phyloP scores from a whole-genome alignment of 2,797 vertebrate species.

The Macroramphosus scolopax region DNA sequence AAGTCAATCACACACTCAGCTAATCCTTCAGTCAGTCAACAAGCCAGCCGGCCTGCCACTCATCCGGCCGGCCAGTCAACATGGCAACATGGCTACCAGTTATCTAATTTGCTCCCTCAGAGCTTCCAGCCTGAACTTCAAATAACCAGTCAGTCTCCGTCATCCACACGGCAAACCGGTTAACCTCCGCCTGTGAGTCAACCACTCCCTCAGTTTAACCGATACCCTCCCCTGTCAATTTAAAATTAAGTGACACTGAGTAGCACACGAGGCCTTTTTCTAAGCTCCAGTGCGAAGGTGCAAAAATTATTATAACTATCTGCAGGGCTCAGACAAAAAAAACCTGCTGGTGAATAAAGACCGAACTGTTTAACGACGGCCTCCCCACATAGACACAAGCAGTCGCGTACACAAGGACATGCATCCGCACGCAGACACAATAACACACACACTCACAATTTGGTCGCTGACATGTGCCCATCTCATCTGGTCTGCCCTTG shows the following conservation, averaged over 20 bases:
- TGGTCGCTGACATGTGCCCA: slow-evolving; percentile 84
- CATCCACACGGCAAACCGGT: slow-evolving; percentile 59
- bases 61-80: slow-evolving; percentile 47
- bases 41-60: slow-evolving; percentile 52
- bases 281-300: slow-evolving; percentile 74
- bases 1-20: slow-evolving; percentile 49
- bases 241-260: slow-evolving; percentile 59
- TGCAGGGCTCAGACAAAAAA: no score
- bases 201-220: slow-evolving; percentile 50
- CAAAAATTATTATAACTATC: slow-evolving; percentile 80
- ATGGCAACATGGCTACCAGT: slow-evolving; percentile 40
- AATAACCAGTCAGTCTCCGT: slow-evolving; percentile 57
- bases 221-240: slow-evolving; percentile 53
- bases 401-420: slow-evolving; percentile 19
- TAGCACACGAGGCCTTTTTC: slow-evolving; percentile 79
- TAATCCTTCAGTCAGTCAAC: slow-evolving; percentile 60
- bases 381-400: slow-evolving; percentile 49
- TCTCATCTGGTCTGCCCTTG: slow-evolving; percentile 91
- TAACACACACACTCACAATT: slow-evolving; percentile 68
- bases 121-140: slow-evolving; percentile 46
- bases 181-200: slow-evolving; percentile 67
- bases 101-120: slow-evolving; percentile 44
- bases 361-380: slow-evolving; percentile 90
- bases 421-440: slow-evolving; percentile 20
- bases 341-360: slow-evolving; percentile 86